Evolutionary conservation across 2,797 vertebrate species (phyloP).

Genomic region (Martes flavigula): DNA sequence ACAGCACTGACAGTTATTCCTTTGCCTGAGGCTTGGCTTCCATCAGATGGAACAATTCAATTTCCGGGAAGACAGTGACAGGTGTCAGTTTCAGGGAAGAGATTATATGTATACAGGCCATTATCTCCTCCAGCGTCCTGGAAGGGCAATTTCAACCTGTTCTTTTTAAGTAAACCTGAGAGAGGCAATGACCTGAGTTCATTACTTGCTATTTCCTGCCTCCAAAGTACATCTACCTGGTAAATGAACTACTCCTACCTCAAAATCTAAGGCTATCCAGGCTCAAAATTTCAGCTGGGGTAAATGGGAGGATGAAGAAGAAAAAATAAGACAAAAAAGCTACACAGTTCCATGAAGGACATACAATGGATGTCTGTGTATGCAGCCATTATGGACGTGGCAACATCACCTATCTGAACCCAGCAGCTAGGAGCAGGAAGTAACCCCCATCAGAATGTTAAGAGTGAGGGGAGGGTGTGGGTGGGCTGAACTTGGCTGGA

Average conservation of each 20-base stretch:
- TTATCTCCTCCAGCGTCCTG: neutral
- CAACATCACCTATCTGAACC: neutral
- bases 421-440: neutral
- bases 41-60: constrained; percentile 19
- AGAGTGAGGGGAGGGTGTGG: neutral
- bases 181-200: neutral
- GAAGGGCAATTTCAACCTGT: constrained; percentile 18
- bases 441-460: neutral
- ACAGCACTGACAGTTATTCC: neutral
- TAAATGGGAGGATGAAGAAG: neutral
- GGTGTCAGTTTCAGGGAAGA: constrained; percentile 55
- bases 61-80: constrained; percentile 57
- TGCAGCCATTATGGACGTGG: neutral
- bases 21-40: constrained; percentile 41
- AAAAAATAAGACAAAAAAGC: neutral
- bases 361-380: neutral
- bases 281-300: neutral
- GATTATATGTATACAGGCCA: neutral
- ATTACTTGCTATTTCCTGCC: constrained; percentile 42
- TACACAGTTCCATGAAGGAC: neutral
- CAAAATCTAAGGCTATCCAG: neutral
- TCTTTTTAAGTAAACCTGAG: constrained; percentile 32
- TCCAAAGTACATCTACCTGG: neutral
- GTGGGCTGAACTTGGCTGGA: neutral
- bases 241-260: neutral